Evolutionary conservation across 2,888 invertebrate species (phyloP).

Genomic region (Theristus sp.): DNA sequence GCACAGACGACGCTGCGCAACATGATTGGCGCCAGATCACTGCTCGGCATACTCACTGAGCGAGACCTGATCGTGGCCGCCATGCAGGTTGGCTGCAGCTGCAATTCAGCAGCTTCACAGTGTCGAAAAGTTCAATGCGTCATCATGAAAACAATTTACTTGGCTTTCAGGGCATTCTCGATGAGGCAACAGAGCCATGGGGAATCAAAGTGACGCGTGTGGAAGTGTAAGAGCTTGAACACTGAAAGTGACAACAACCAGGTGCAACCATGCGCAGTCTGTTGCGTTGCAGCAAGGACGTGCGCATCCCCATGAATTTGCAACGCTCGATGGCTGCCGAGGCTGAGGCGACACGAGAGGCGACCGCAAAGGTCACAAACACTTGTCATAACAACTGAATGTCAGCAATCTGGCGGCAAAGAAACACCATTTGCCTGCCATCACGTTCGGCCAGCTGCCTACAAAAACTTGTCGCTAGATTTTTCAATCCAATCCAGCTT

Average conservation of each 20-base stretch:
- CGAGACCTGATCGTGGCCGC: conserved; percentile 72
- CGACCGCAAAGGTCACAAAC: background rate
- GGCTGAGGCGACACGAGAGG: background rate
- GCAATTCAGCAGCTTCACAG: background rate
- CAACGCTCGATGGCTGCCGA: background rate
- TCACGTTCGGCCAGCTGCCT: too few relatives aligned
- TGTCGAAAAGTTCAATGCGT: too few relatives aligned
- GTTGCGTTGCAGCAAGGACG: background rate
- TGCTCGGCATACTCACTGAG: conserved; percentile 84
- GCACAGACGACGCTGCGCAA: conserved; percentile 40
- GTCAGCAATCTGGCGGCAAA: too few relatives aligned
- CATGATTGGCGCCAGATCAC: conserved; percentile 77
- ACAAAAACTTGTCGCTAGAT: background rate
- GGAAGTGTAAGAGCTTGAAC: background rate
- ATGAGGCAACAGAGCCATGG: conserved; percentile 29
- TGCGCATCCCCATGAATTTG: background rate
- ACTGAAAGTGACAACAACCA: background rate
- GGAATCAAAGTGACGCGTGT: conserved; percentile 26
- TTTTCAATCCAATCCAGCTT: background rate
- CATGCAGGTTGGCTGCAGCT: conserved; percentile 45
- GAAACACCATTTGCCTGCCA: too few relatives aligned
- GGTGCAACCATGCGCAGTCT: background rate
- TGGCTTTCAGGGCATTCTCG: conserved; percentile 35
- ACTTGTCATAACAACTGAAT: too few relatives aligned
- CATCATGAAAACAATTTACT: background rate